phyloP scores from a whole-genome alignment of 1,140 invertebrate species.

The Eueides isabella region DNA sequence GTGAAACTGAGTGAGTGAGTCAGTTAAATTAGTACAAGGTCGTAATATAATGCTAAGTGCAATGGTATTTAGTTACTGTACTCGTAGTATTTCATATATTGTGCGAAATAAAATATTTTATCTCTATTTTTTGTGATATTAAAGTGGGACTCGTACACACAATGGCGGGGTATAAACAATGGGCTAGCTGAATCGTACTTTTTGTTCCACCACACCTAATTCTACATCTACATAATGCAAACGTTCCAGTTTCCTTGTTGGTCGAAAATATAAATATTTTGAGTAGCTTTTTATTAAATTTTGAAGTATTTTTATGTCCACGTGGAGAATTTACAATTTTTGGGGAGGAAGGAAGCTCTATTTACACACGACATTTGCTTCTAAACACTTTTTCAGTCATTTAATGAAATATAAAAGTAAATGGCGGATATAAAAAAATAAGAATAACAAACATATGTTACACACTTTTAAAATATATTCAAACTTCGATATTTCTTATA shows the following conservation, averaged over 20 bases:
- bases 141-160: conserved; percentile 29
- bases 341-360: too few species aligned
- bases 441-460: too few species aligned
- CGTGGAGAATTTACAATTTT: neutral
- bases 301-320: conserved; percentile 22
- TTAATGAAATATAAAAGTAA: too few species aligned
- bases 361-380: too few species aligned
- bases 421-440: too few species aligned
- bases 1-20: too few species aligned
- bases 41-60: neutral
- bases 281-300: conserved; percentile 38
- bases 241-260: conserved; percentile 41
- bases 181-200: conserved; percentile 52
- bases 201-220: conserved; percentile 59
- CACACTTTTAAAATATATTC: too few species aligned
- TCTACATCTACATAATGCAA: conserved; percentile 53
- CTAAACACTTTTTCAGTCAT: too few species aligned
- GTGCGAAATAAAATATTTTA: conserved; percentile 25
- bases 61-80: neutral
- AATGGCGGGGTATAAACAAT: conserved; percentile 47
- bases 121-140: conserved; percentile 25
- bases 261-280: conserved; percentile 37
- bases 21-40: neutral
- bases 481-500: too few species aligned
- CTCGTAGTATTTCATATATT: neutral